phyloP scores from a whole-genome alignment of 2,797 vertebrate genomes.

The Sebastes nivosus region DNA sequence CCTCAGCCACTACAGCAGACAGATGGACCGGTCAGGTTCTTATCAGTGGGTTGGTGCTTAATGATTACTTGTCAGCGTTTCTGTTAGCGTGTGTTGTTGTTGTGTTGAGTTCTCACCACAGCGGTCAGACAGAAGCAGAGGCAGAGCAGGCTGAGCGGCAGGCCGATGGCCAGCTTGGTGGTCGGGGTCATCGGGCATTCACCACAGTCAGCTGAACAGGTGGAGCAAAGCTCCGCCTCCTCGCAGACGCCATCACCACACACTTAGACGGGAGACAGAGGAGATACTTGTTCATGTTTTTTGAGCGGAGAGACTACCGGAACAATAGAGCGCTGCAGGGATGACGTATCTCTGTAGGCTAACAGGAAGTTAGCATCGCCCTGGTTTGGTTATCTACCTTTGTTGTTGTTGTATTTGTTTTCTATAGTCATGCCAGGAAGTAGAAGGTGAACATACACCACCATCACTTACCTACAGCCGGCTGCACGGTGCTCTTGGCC shows the following conservation, averaged over 20 bases:
- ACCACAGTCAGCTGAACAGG: slow-evolving; percentile 85
- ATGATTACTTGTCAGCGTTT: neutral
- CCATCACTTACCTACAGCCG: slow-evolving; percentile 78
- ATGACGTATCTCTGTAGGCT: no score
- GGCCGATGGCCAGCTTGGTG: slow-evolving; percentile 76
- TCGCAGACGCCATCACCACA: slow-evolving; percentile 86
- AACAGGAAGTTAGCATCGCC: no score
- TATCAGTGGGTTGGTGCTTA: accelerated
- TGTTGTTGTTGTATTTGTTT: neutral
- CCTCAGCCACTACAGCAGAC: slow-evolving; percentile 80
- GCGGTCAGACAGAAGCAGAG: slow-evolving; percentile 79
- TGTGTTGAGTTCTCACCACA: slow-evolving; percentile 66
- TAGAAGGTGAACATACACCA: no score
- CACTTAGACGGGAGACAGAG: slow-evolving; percentile 39
- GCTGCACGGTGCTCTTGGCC: slow-evolving; percentile 84
- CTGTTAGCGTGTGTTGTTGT: no score
- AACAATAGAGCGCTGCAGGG: no score
- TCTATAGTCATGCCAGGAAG: no score
- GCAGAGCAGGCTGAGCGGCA: slow-evolving; percentile 83
- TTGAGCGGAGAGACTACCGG: neutral
- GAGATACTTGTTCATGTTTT: neutral
- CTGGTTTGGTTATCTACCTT: neutral
- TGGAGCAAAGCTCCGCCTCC: slow-evolving; percentile 83
- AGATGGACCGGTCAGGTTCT: neutral
- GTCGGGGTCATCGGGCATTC: slow-evolving; percentile 81